A percentile compares a stretch with the other conserved stretches of the same genome.
Evolutionary conservation across 2,888 invertebrate genomes (phyloP).

Genomic region (Epistrophella euchroma): DNA sequence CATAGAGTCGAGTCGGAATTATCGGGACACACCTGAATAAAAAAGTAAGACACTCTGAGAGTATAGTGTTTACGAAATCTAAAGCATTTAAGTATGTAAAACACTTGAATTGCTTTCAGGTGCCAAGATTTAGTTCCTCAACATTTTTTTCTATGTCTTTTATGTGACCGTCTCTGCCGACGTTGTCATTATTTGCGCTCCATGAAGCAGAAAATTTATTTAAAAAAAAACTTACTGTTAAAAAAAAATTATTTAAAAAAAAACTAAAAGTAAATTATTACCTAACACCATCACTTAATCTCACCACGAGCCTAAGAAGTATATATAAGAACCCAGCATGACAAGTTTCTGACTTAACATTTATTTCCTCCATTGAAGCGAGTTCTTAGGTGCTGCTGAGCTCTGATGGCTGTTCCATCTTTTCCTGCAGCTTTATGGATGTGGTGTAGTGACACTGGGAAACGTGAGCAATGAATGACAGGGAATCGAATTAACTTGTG

Average conservation of each 20-base stretch:
- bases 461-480: conserved; percentile 52
- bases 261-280: conserved; percentile 57
- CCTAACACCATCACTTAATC: conserved; percentile 53
- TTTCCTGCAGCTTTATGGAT: not conserved
- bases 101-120: conserved; percentile 56
- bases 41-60: conserved; percentile 11
- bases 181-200: conserved; percentile 50
- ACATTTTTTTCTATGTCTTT: conserved; percentile 20
- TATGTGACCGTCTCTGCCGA: conserved; percentile 44
- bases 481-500: conserved; percentile 60
- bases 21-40: conserved; percentile 26
- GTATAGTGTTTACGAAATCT: conserved; percentile 40
- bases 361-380: conserved; percentile 51
- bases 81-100: conserved; percentile 44
- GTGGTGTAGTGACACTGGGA: conserved; percentile 44
- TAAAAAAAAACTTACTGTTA: conserved; percentile 16
- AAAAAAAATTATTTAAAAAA: conserved; percentile 28
- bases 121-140: conserved; percentile 34
- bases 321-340: conserved; percentile 46
- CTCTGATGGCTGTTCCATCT: not conserved
- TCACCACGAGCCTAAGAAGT: conserved; percentile 46
- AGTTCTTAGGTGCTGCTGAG: conserved; percentile 14
- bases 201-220: conserved; percentile 55
- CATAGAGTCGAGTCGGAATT: not conserved
- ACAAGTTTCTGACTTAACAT: conserved; percentile 39